Base-by-base conservation (phyloP, 1,140 invertebrate genomes). In the Dendroctonus valens region DNA sequence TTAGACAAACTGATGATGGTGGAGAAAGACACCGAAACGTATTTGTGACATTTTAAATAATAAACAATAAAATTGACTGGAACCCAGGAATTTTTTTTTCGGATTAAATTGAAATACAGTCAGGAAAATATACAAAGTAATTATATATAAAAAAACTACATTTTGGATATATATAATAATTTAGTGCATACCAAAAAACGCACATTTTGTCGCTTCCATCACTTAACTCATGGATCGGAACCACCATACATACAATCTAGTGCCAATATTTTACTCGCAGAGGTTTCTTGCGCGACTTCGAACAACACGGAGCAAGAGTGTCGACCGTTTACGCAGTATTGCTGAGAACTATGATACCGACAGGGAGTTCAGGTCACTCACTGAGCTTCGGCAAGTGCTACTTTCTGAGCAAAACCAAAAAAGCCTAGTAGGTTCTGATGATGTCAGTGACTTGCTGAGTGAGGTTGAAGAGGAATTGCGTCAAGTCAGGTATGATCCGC, bases 301-400 rank as follows among this genome's bases (percentile, higher is more conserved):
- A 46, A 46, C 42, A 46, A 46, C 42, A 11, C 42, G 42, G 8
- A 46, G 42, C 42, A 46, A 46, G 12, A 46, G 42, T 46, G 42
- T 12, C 42, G 42, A 46, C 12, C 42, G 42, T 46, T 46, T 46
- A 46, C 42, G 42, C 8, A 9, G 12, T 11, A 46, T 46, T 12
- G 42, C 12, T 9, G 42, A 46, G 12, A 46, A 46, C 12, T 46
- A 46, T 12, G 42, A 46, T 11, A 46, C 8, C 12, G 42, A 46
- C 12, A 46, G 12, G 8, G 42, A 46, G 12, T 9, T 9, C 12
- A 12, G 2, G 1, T 46, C 42, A 11, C 42, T 46, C 3, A 12
- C 8, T 11, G 42, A 9, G 12, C 42, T 46, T 12, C 8, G 42
- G 4, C 12, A 2, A 46, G 42, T 46, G 8, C 42, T 46, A 12